Conservation (phyloP, 2,797 vertebrate species). For the Dendrocincla tyrannina region DNA sequence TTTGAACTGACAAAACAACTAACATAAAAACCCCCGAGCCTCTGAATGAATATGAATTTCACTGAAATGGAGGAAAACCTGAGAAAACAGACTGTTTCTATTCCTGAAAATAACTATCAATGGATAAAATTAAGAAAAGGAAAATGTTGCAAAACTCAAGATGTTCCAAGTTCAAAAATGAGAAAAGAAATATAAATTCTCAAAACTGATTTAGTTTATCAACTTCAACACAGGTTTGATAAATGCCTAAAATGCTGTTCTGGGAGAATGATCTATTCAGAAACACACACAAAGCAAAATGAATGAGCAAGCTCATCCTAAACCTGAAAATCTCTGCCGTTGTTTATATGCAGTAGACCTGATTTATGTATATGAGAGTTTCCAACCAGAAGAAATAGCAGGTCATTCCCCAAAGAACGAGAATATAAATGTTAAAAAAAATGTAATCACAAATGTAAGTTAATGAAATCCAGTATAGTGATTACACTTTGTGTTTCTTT, state of each 20-base stretch:
- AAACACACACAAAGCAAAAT: background rate
- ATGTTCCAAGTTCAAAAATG: background rate
- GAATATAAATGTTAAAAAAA: background rate
- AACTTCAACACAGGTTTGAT: background rate
- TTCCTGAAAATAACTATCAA: background rate
- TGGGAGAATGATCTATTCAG: background rate
- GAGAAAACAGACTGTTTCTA: background rate
- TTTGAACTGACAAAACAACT: background rate
- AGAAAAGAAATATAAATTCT: background rate
- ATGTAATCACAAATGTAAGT: background rate
- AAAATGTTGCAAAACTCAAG: background rate
- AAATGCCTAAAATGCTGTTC: background rate
- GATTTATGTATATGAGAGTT: background rate
- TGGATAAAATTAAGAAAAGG: background rate
- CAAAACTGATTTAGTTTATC: background rate
- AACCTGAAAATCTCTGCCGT: background rate
- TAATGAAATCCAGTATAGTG: background rate
- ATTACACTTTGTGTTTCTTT: background rate
- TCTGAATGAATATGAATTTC: background rate
- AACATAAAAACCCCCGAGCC: fast-evolving
- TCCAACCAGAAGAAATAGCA: background rate
- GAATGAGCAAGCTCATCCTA: background rate
- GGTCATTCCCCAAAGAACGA: background rate
- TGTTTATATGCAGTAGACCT: background rate
- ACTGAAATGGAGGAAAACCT: background rate